These are phyloP conservation scores for Proteles cristata DNA, from an alignment of 2,113 vertebrate species.

Conservation along the genomic window DNA sequence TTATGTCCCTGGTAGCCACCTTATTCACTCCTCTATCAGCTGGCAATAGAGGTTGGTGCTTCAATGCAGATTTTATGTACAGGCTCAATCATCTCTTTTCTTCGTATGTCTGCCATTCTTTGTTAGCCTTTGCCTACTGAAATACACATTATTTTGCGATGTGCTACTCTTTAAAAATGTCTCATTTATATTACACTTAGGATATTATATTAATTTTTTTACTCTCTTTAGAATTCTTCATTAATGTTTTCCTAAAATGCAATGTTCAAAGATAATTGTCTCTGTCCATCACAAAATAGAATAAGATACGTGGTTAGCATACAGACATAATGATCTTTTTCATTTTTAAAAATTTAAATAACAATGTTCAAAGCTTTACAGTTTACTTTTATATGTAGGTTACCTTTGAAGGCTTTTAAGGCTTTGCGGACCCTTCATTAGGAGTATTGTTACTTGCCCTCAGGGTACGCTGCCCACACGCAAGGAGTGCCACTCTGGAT, in stretches of 20 bases:
- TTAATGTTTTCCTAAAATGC: slow-evolving; percentile 83
- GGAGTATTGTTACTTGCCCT: neutral
- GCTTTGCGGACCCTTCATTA: slow-evolving; percentile 80
- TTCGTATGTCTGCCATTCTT: neutral
- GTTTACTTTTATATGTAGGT: slow-evolving; percentile 67
- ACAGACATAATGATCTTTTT: slow-evolving; percentile 86
- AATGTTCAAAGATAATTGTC: slow-evolving; percentile 80
- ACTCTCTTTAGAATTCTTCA: slow-evolving; percentile 83
- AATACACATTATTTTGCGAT: neutral
- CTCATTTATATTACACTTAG: neutral
- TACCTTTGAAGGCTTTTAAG: slow-evolving; percentile 84
- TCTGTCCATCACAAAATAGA: slow-evolving; percentile 82
- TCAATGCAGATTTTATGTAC: neutral
- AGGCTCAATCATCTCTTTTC: neutral
- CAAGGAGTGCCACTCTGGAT: neutral
- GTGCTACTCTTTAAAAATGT: neutral
- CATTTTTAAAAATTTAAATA: slow-evolving; percentile 91
- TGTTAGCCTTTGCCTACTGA: neutral
- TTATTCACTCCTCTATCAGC: neutral
- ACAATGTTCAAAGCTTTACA: slow-evolving; percentile 83
- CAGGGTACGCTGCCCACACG: neutral
- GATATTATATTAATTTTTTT: neutral
- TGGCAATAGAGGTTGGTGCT: neutral
- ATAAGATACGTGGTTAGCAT: slow-evolving; percentile 83
- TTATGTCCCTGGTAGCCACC: neutral